Percentiles rank a stretch among this genome's conserved stretches.
Evolutionary conservation across 2,797 vertebrate species (phyloP).

Genomic region (Iguana delicatissima): DNA sequence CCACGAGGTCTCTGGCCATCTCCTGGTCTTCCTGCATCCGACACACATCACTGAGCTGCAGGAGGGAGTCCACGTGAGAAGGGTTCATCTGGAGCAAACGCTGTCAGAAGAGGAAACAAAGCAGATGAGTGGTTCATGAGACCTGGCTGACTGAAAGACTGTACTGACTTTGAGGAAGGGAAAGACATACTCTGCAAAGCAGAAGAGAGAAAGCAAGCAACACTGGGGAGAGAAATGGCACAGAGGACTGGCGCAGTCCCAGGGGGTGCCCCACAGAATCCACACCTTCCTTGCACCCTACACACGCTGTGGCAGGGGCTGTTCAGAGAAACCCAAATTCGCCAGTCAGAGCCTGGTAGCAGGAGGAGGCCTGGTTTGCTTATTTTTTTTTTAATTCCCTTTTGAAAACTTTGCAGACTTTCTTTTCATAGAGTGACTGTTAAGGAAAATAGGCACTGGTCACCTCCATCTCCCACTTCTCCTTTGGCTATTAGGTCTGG

Average conservation of each 20-base stretch:
- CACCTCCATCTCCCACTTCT: not conserved
- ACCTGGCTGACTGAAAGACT: fast-evolving
- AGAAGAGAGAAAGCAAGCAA: not conserved
- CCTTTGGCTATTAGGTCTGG: not conserved
- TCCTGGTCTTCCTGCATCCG: slow-evolving; percentile 97
- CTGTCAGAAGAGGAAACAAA: slow-evolving; percentile 69
- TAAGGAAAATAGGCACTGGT: not conserved
- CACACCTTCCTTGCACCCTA: not conserved
- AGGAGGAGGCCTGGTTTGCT: not conserved
- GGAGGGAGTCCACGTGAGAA: slow-evolving; percentile 94
- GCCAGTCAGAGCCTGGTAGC: not conserved
- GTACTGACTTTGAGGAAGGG: not conserved
- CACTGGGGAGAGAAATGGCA: not conserved
- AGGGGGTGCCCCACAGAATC: not conserved
- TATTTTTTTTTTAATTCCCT: too few relatives aligned
- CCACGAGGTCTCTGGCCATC: slow-evolving; percentile 94
- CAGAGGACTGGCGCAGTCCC: not conserved
- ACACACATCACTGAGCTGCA: slow-evolving; percentile 97
- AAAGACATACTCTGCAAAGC: too few relatives aligned
- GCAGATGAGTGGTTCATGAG: fast-evolving
- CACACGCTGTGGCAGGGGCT: too few relatives aligned
- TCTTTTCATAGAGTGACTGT: not conserved
- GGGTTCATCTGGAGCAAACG: slow-evolving; percentile 93
- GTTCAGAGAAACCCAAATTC: not conserved
- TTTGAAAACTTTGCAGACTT: not conserved